phyloP scores from a whole-genome alignment of 2,113 vertebrate species.

The Coptodon bakossiorum region DNA sequence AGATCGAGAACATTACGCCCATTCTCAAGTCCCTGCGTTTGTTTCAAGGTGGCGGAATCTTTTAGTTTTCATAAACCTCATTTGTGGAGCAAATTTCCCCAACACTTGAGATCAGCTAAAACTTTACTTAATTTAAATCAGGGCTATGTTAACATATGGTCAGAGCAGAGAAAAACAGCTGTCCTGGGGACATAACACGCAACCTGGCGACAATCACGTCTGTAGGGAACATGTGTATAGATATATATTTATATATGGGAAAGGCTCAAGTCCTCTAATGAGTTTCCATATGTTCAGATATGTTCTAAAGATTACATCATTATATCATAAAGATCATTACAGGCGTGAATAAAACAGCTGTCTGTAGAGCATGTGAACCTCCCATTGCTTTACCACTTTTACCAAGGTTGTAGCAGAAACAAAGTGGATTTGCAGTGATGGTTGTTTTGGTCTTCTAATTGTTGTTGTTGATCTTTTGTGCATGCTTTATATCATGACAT shows the following conservation, averaged over 20 bases:
- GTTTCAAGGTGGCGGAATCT: background rate
- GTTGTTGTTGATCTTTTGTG: background rate
- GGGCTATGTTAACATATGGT: background rate
- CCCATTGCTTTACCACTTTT: background rate
- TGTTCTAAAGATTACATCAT: background rate
- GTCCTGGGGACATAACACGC: rapidly evolving
- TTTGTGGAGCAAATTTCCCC: background rate
- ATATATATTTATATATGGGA: background rate
- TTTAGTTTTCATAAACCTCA: background rate
- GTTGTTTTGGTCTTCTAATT: background rate
- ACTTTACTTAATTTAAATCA: background rate
- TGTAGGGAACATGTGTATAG: background rate
- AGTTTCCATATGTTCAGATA: background rate
- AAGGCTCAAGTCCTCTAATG: background rate
- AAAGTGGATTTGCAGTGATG: background rate
- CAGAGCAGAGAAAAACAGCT: background rate
- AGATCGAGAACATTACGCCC: background rate
- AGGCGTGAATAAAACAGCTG: background rate
- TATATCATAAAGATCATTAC: background rate
- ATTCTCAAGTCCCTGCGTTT: background rate
- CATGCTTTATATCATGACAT: background rate
- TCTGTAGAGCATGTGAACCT: background rate
- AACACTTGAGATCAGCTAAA: background rate
- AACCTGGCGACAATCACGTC: background rate
- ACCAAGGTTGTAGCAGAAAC: background rate